Base-by-base conservation (phyloP, 2,888 invertebrate species). In the Megalurothrips usitatus region DNA sequence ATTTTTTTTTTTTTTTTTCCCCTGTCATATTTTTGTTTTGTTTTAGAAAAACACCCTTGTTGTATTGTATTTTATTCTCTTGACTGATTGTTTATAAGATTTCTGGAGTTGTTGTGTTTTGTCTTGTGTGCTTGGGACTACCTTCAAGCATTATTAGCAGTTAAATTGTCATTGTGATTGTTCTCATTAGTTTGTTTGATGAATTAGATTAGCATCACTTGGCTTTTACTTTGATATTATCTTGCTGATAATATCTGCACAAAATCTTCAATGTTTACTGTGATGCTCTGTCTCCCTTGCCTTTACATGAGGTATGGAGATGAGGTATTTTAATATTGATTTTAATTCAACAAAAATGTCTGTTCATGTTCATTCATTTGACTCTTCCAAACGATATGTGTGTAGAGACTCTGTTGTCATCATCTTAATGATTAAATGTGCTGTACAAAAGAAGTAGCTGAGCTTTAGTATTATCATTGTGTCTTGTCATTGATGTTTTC, bases 1-100 rank as follows among this genome's bases (percentile, higher is more conserved):
- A 58, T 14, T 75, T 23, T 12, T 75, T 26, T 75, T 68, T 52
- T 52, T 52, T 2, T 43, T 43, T 43, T 43, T 43, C 34, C 34
- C 34, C 17, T 58, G 58, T 58, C n/a, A n/a, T 75, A 26, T 75
- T 75, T 26, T 75, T 6, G 11, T 26, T 75, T 68, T 75, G 34
- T 43, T 43, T 43, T 43, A 43, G 34, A 6, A 43, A 43, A 43
- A 43, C 34, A 43, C 34, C 34, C 34, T 43, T 43, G 34, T 43
- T 43, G 68, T 75, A 26, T 23, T 75, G 58, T 58, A 58, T 58
- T 58, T 17, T 58, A n/a, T 58, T 58, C 58, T 58, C 58, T 75
- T 75, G 68, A 75, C 68, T 75, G 68, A 75, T 75, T 23, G 68
- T 75, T 75, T 75, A n/a, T 75, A 75, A 75, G 68, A 75, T 68